A percentile compares a stretch with the other conserved stretches of the same genome.
Evolutionary conservation across 2,113 vertebrate species (phyloP).

Genomic region (Colistium nudipinnis): DNA sequence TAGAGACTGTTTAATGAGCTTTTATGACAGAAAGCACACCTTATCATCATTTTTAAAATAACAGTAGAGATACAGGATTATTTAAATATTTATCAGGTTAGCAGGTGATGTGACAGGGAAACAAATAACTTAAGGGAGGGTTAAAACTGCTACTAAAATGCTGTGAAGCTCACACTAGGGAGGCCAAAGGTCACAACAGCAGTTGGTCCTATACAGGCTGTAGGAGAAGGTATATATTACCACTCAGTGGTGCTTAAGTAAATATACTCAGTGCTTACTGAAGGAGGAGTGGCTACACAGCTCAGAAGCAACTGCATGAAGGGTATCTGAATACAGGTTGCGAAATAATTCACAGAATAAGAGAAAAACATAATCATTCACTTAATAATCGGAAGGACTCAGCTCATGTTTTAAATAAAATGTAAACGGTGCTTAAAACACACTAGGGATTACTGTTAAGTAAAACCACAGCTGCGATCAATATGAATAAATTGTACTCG

Average conservation of each 20-base stretch:
- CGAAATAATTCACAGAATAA: slow-evolving; percentile 1
- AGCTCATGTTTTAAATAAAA: slow-evolving; percentile 1
- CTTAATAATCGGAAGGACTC: slow-evolving; percentile 1
- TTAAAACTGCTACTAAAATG: not conserved
- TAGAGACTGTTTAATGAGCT: not conserved
- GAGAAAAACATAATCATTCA: slow-evolving; percentile 3
- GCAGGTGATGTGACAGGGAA: too few relatives aligned
- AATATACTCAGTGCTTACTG: not conserved
- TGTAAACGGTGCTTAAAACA: too few relatives aligned
- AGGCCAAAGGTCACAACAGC: not conserved
- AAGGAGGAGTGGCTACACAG: not conserved
- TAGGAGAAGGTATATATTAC: not conserved
- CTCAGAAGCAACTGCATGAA: not conserved
- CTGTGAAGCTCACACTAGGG: not conserved
- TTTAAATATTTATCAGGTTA: not conserved
- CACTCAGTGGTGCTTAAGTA: not conserved
- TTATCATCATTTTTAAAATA: not conserved
- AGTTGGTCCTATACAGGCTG: not conserved
- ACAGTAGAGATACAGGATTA: not conserved
- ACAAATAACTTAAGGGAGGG: too few relatives aligned
- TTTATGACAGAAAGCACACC: not conserved
- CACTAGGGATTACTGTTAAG: too few relatives aligned
- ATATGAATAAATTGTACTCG: too few relatives aligned
- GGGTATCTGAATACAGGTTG: not conserved
- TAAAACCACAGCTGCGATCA: too few relatives aligned